Evolutionary conservation across 2,113 vertebrate species (phyloP).

Genomic region (Corvus cornix): DNA sequence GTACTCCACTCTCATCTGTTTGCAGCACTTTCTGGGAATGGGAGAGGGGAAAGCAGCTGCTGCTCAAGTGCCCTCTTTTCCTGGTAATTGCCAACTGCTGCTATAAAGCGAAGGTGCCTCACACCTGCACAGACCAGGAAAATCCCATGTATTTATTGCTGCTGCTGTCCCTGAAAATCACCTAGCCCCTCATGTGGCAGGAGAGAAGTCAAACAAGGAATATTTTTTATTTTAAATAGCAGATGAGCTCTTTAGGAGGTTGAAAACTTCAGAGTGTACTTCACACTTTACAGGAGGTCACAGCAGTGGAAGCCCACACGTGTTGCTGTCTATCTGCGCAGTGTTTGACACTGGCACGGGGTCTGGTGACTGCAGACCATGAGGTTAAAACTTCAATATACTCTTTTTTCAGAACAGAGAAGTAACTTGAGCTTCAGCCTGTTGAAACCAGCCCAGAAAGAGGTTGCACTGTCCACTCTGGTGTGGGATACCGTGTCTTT

Average conservation of each 20-base stretch:
- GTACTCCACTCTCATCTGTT: neutral
- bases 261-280: neutral
- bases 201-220: neutral
- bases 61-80: neutral
- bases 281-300: neutral
- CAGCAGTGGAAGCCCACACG: neutral
- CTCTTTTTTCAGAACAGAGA: neutral
- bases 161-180: accelerated
- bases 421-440: neutral
- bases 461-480: accelerated
- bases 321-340: neutral
- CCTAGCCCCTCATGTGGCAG: neutral
- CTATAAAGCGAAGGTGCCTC: neutral
- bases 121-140: neutral
- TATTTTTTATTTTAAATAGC: neutral
- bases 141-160: accelerated
- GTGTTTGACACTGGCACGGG: accelerated
- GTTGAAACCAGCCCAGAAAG: neutral
- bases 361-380: neutral
- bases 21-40: neutral
- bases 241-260: neutral
- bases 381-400: neutral
- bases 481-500: neutral
- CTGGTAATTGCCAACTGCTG: neutral
- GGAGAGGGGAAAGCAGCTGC: neutral